Base-by-base conservation (phyloP, 1,140 invertebrate species). In the Eriosoma lanigerum region DNA sequence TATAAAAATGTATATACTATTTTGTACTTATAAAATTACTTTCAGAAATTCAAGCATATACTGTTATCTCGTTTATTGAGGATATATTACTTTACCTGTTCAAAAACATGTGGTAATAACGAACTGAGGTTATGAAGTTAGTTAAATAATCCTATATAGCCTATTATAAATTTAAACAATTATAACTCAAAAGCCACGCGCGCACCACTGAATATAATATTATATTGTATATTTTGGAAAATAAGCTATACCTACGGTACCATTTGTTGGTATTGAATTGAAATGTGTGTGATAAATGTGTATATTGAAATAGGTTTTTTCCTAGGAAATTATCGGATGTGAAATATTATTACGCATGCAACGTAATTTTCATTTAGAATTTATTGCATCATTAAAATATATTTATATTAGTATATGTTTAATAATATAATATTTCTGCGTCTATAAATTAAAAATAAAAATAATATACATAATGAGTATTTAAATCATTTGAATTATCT, bases 131-230 rank as follows among this genome's bases (percentile, higher is more conserved):
- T 66, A 66, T n/a, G 32, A 44, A n/a, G 32, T 44, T 66, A 44
- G 9, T 66, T 66, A 44, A 66, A 44, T 44, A n/a, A 38, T 44
- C 29, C 12, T 10, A 66, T n/a, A 21, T 21, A 19, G 12, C 19
- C 10, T 6, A 66, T 44, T 3, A 66, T 66, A 66, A 44, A 66
- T 66, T 66, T 44, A 38, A 66, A n/a, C n/a, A 66, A 44, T 44
- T 44, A 66, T 66, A 17, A 13, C 62, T 44, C 32, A 38, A 38
- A 66, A 21, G 32, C 32, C 19, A n/a, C n/a, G 38, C n/a, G n/a
- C 12, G 4, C 19, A 44, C 29, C 32, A 44, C 19, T 66, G 1
- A 12, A 66, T 66, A 66, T 44, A 44, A 66, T 66, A 66, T 1
- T 66, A n/a, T 44, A 21, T n/a, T 6, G 15, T 29, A 60, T 29